phyloP scores from a whole-genome alignment of 2,888 invertebrate genomes.

The Melieria picta region DNA sequence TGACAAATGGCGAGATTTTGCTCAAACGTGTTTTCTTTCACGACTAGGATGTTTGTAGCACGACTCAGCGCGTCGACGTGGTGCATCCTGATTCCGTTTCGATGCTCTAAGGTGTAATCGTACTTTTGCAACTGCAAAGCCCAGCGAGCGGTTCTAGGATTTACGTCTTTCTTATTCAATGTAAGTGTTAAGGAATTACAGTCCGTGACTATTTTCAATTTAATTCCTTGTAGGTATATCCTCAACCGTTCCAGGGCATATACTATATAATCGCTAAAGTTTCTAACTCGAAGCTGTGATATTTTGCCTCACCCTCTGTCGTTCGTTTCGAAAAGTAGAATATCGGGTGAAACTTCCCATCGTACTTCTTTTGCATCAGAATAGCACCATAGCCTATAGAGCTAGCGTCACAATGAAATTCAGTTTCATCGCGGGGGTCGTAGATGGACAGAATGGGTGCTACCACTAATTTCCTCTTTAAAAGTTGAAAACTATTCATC shows the following conservation, averaged over 20 bases:
- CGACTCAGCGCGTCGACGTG: constrained; percentile 28
- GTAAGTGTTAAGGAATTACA: constrained; percentile 23
- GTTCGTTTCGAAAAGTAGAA: constrained; percentile 31
- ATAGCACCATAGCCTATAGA: constrained; percentile 27
- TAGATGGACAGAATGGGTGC: constrained; percentile 28
- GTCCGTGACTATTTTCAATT: constrained; percentile 24
- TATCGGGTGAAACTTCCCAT: constrained; percentile 20
- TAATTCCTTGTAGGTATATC: constrained; percentile 24
- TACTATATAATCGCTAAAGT: too few relatives aligned
- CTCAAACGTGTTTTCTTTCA: constrained; percentile 27
- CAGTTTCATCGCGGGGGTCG: constrained; percentile 29
- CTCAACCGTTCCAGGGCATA: constrained; percentile 30
- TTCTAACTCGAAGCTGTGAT: constrained; percentile 37
- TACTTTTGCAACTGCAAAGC: background rate
- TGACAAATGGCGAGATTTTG: constrained; percentile 32
- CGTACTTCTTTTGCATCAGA: constrained; percentile 27
- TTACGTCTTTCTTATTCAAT: constrained; percentile 30
- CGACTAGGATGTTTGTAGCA: constrained; percentile 28
- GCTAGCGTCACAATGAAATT: constrained; percentile 30
- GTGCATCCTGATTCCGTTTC: constrained; percentile 23
- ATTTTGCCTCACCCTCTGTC: constrained; percentile 8
- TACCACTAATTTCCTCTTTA: constrained; percentile 30
- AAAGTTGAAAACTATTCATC: constrained; percentile 26
- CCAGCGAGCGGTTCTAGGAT: constrained; percentile 24
- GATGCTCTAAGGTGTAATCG: constrained; percentile 22